These are phyloP conservation scores for Cynoglossus semilaevis DNA, from an alignment of 2,113 vertebrate species.

Conservation along the genomic window DNA sequence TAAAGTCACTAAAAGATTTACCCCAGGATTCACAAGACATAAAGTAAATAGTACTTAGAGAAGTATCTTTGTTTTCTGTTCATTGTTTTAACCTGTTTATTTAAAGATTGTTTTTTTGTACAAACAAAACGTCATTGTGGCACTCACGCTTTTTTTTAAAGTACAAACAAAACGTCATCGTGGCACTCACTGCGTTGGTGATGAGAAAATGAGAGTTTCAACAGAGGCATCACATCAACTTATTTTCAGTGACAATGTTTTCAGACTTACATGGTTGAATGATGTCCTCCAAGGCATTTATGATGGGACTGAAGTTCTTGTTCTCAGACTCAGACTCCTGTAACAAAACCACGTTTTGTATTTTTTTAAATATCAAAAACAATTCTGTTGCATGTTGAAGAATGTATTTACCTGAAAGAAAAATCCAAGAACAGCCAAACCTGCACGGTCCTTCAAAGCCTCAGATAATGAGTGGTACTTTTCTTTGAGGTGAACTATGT, in stretches of 20 bases:
- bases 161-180: too few species aligned
- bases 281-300: conserved; percentile 54
- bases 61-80: too few species aligned
- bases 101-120: too few species aligned
- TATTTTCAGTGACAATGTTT: neutral
- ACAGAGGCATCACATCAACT: too few species aligned
- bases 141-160: too few species aligned
- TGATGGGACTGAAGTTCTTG: conserved; percentile 59
- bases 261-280: conserved; percentile 46
- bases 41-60: too few species aligned
- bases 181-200: too few species aligned
- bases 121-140: too few species aligned
- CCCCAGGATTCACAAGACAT: too few species aligned
- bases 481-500: conserved; percentile 83
- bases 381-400: neutral
- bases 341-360: conserved; percentile 12
- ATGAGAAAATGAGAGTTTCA: too few species aligned
- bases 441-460: conserved; percentile 40
- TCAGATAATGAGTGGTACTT: neutral
- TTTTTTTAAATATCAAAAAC: neutral
- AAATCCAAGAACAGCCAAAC: conserved; percentile 83
- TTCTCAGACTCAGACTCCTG: conserved; percentile 64
- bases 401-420: conserved; percentile 76
- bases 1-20: too few species aligned
- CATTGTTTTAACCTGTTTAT: too few species aligned